These are phyloP conservation scores for Artemisiospiza belli DNA, from an alignment of 2,113 vertebrate species.

Conservation along the genomic window DNA sequence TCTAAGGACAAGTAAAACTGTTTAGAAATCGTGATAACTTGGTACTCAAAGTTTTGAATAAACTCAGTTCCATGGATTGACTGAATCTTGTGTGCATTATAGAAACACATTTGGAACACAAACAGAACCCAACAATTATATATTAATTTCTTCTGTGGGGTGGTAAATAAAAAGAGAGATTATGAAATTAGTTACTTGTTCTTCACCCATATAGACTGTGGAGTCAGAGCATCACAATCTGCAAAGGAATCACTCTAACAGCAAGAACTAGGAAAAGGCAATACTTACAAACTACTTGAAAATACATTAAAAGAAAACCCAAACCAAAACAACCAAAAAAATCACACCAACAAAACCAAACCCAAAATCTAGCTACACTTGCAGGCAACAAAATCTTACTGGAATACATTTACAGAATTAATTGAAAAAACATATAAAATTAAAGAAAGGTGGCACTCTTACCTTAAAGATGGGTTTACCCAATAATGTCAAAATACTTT, in stretches of 20 bases:
- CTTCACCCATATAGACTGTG: not conserved
- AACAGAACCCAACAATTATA: not conserved
- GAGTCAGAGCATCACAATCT: not conserved
- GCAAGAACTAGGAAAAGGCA: not conserved
- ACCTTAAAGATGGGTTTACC: conserved; percentile 60
- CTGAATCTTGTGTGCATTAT: not conserved
- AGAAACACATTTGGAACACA: not conserved
- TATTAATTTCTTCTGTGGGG: not conserved
- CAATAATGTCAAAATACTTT: conserved; percentile 77
- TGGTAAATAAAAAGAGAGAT: not conserved
- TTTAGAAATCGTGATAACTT: not conserved
- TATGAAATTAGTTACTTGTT: not conserved
- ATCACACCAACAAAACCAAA: not conserved
- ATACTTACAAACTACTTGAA: not conserved
- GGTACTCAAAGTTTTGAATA: not conserved
- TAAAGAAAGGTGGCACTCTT: not conserved
- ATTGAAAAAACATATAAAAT: not conserved
- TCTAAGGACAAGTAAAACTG: not conserved
- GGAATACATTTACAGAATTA: not conserved
- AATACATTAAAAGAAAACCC: not conserved
- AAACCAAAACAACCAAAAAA: not conserved
- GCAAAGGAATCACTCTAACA: not conserved
- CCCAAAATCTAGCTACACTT: not conserved
- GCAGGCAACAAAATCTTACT: not conserved
- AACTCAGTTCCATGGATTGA: not conserved